These are phyloP conservation scores for Artibeus lituratus DNA, from an alignment of 2,797 vertebrate genomes.

Conservation along the genomic window DNA sequence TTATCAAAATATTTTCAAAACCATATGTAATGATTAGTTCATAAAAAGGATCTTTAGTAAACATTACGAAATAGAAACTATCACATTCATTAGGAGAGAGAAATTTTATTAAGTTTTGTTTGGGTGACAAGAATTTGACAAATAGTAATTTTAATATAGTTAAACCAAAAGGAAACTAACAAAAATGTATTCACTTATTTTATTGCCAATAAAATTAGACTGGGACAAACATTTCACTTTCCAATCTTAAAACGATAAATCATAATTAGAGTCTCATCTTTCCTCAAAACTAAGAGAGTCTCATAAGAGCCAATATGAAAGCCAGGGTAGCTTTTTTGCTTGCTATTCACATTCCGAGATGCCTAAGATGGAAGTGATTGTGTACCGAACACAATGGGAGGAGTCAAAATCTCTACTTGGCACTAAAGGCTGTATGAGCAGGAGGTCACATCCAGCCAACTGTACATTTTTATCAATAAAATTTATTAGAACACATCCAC, in stretches of 20 bases:
- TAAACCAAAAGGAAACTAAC: neutral
- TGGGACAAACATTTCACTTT: neutral
- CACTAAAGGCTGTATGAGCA: neutral
- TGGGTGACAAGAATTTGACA: neutral
- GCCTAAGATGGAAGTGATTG: neutral
- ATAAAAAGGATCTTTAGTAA: neutral
- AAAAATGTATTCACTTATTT: neutral
- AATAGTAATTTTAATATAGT: neutral
- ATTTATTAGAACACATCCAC: neutral
- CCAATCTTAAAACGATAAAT: neutral
- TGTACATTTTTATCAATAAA: neutral
- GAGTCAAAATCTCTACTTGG: neutral
- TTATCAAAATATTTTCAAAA: neutral
- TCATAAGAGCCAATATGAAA: neutral
- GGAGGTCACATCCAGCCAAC: neutral
- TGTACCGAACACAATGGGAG: neutral
- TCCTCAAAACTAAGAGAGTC: neutral
- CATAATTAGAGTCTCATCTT: neutral
- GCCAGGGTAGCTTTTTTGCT: neutral
- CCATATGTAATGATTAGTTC: neutral
- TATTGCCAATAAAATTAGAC: neutral
- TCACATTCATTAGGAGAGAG: neutral
- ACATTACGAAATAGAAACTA: neutral
- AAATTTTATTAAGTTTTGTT: neutral
- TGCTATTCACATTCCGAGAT: neutral